Evolutionary conservation across 2,888 invertebrate species (phyloP), one percentile per base, ranked within the genome.

Genomic region (Drosophila putrida): DNA sequence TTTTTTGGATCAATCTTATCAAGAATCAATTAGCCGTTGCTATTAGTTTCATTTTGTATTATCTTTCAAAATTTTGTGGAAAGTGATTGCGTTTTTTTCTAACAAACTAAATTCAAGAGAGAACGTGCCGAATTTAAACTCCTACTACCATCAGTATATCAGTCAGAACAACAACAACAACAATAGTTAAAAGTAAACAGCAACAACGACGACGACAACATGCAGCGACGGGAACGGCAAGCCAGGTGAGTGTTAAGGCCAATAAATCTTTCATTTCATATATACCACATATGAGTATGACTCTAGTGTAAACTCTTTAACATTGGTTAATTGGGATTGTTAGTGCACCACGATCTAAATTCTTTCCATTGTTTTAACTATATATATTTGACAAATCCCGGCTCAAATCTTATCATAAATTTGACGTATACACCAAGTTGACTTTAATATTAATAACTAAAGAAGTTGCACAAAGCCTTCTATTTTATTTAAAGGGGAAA

Each of bases 211-310:
- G 49, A 36, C 58, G 50, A 55, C 67, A 59, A 72, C 9, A 85
- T 86, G 85, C 85, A 86, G 80, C 71, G 85, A 65, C 86, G 85
- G 49, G 85, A 86, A 58, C 75, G 85, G 57, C 85, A 86, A 73
- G 58, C 85, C 41, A 86, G 89, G 85, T 86, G 57, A 89, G 84
- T 73, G 10, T 33, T 41, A 33, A 13, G 38, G 5, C 8, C 11
- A 39, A 28, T 11, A 11, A 70, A 11, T 39, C 36, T 35, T 1
- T 2, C 33, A 36, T 27, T 11, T 20, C 20, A 20, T 31, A 47
- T 43, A 35, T 44, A 35, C 10, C 35, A 38, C 27, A 15, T 43
- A 20, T 46, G 13, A 33, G 4, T 15, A 36, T 39, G 35, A 36
- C 41, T 39, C 41, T 39, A 27, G 4, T 20, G 15, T 36, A 13